These are phyloP conservation scores for Leiothrix lutea DNA, from an alignment of 2,113 vertebrate species.

Conservation along the genomic window DNA sequence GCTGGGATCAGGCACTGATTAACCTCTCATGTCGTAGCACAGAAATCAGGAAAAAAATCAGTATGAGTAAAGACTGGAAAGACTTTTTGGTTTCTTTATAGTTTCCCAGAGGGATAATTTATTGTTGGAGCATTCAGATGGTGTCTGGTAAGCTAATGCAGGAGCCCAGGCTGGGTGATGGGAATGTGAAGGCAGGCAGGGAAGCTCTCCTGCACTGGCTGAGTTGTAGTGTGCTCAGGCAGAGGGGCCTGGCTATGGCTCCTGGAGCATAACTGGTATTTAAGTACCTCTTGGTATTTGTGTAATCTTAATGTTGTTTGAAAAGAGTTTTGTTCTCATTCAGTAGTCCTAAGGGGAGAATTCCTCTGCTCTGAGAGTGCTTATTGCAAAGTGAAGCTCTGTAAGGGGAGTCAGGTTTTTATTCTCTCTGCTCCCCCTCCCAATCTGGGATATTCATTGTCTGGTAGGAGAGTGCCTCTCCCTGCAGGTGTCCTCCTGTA, in stretches of 20 bases:
- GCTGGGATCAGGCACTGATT: background rate
- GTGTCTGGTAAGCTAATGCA: background rate
- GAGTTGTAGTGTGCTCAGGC: background rate
- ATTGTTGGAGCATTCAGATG: background rate
- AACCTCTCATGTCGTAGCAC: background rate
- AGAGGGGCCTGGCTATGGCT: background rate
- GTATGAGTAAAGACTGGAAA: background rate
- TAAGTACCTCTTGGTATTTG: background rate
- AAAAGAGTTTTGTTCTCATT: background rate
- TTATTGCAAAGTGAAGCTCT: background rate
- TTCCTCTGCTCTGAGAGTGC: background rate
- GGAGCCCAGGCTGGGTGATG: background rate
- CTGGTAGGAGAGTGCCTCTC: background rate
- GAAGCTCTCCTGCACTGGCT: background rate
- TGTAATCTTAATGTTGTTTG: background rate
- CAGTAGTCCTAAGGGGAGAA: background rate
- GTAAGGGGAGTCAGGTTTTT: background rate
- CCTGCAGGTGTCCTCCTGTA: background rate
- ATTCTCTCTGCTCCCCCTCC: background rate
- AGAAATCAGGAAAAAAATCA: background rate
- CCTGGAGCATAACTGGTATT: background rate
- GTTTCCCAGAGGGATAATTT: background rate
- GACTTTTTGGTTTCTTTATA: background rate
- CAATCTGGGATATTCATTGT: background rate
- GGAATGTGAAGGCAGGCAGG: background rate